phyloP scores from a whole-genome alignment of 2,113 vertebrate species.

The Felis chaus region DNA sequence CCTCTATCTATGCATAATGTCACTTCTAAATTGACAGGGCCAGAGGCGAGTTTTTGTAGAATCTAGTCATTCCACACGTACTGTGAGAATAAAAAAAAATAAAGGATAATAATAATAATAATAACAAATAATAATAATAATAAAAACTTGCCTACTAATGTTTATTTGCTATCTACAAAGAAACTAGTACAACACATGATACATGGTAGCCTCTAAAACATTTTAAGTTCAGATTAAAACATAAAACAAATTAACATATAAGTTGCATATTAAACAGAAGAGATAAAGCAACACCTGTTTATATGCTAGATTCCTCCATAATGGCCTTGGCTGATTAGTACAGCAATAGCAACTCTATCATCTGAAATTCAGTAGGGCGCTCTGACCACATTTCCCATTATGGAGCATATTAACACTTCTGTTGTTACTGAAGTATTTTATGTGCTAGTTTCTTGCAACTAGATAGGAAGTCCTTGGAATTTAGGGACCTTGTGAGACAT shows the following conservation, averaged over 20 bases:
- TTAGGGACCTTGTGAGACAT: neutral
- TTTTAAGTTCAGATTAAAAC: neutral
- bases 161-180: neutral
- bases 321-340: neutral
- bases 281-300: neutral
- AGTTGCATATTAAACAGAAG: neutral
- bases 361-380: neutral
- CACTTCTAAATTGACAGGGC: neutral
- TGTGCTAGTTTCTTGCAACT: neutral
- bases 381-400: neutral
- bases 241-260: neutral
- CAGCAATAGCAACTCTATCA: neutral
- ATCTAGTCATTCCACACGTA: neutral
- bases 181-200: neutral
- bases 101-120: neutral
- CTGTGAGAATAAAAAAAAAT: neutral
- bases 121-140: neutral
- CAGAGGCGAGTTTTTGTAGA: neutral
- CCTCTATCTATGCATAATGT: neutral
- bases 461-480: neutral
- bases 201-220: neutral
- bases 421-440: neutral
- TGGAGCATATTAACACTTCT: neutral
- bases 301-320: neutral
- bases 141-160: neutral